Base-by-base conservation (phyloP, 2,888 invertebrate genomes). In the Augiades crinisus region DNA sequence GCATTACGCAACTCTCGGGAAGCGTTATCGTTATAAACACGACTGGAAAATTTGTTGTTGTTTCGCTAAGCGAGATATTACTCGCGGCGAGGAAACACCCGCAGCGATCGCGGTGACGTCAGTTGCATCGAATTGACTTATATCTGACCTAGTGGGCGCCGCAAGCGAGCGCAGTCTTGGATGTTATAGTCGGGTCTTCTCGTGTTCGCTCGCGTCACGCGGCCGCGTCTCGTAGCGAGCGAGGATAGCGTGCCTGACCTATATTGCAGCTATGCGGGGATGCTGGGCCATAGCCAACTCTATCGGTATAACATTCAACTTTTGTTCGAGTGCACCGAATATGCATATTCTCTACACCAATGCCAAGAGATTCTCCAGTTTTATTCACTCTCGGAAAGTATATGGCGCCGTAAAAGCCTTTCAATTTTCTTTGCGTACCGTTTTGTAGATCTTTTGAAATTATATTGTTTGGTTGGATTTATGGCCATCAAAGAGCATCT, bases 241-340 rank as follows among this genome's bases (percentile, higher is more conserved):
- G 68, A 72, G 73, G 71, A 72, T 78, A 69, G 75, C 70, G 78
- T 73, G 74, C 77, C 81, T 86, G 87, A 87, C 86, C 87, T 85
- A 86, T 70, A 82, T 86, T 72, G 72, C 71, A 67, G 47, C 27
- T 41, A 24, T 40, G 57, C 68, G 64, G 67, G 72, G 70, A 67
- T 67, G 72, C 70, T 81, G 85, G 82, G 78, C 71, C 72, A 67
- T 67, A 69, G 83, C 85, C 84, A 86, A 82, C 69, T 76, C 57
- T 63, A 69, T 61, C 60, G 66, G 66, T 64, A 56, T 56, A 60
- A 66, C 59, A 30, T 16, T 36, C 24, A 10, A 36, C 24, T 17
- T 36, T 24, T 46, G 36, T 27, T 22, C 22, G 16, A 17, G 22
- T 16, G 10, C 16, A 36, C 22, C 7, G 17, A 8, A 19, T 31